Evolutionary conservation across 35 echinoderm and acorn worm species (phyloP).

Genomic region (Ophiothrix spiculata): DNA sequence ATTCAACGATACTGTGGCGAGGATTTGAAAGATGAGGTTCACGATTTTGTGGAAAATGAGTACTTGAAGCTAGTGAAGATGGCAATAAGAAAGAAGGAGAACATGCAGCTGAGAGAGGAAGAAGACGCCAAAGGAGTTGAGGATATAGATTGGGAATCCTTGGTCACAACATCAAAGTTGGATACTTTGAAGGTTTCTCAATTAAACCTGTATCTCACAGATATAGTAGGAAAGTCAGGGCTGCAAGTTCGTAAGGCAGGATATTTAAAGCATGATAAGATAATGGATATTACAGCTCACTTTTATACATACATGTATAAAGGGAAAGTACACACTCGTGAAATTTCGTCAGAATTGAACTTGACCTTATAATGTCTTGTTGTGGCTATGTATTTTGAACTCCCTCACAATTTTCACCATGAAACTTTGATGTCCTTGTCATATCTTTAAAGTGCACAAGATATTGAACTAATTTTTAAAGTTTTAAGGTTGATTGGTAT

Average conservation of each 20-base stretch:
- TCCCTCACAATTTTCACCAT: too few species aligned
- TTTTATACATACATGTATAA: not conserved
- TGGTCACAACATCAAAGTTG: not conserved
- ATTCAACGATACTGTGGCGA: not conserved
- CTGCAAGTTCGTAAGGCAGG: not conserved
- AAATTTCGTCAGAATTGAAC: too few species aligned
- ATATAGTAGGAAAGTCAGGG: not conserved
- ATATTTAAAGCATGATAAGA: not conserved
- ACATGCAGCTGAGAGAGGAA: not conserved
- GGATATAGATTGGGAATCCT: not conserved
- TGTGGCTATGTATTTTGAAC: too few species aligned
- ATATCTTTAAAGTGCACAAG: too few species aligned
- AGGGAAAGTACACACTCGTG: not conserved
- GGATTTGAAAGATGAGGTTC: not conserved
- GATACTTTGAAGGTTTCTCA: not conserved
- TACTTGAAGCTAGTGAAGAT: not conserved
- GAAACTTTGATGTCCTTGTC: too few species aligned
- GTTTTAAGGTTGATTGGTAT: too few species aligned
- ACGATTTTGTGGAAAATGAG: not conserved
- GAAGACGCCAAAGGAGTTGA: not conserved
- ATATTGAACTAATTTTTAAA: too few species aligned
- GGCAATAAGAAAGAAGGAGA: not conserved
- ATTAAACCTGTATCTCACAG: not conserved
- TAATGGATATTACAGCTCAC: not conserved
- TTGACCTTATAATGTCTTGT: too few species aligned